Conservation (phyloP, 2,797 vertebrate genomes). For the Dipus sagitta region DNA sequence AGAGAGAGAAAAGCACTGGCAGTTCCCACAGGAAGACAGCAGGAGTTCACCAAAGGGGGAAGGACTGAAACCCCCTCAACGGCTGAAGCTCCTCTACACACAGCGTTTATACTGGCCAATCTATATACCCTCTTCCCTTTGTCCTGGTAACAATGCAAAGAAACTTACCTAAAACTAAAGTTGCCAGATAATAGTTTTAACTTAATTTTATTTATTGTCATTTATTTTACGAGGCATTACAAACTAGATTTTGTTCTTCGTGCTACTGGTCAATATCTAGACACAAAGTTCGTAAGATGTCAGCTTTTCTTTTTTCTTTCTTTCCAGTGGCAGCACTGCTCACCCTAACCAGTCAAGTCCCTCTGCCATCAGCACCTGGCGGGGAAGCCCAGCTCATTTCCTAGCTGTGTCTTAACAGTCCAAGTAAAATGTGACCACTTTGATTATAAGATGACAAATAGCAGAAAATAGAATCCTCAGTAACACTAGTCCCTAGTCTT, state of each 20-base stretch:
- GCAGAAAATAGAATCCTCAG: conserved; percentile 15
- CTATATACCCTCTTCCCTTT: neutral
- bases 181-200: neutral
- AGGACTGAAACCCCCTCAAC: neutral
- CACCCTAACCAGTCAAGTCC: neutral
- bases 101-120: neutral
- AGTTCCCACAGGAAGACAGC: neutral
- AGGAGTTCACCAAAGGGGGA: neutral
- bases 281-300: neutral
- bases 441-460: neutral
- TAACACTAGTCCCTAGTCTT: conserved; percentile 48
- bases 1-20: neutral
- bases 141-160: neutral
- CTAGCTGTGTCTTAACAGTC: conserved; percentile 10
- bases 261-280: neutral
- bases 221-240: neutral
- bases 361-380: neutral
- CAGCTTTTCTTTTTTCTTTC: neutral
- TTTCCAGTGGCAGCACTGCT: neutral
- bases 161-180: neutral
- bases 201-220: neutral
- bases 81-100: neutral
- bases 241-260: conserved; percentile 1
- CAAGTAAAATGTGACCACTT: neutral
- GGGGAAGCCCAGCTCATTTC: neutral